Conservation (phyloP, 2,797 vertebrate genomes). For the Distichodus sexfasciatus region DNA sequence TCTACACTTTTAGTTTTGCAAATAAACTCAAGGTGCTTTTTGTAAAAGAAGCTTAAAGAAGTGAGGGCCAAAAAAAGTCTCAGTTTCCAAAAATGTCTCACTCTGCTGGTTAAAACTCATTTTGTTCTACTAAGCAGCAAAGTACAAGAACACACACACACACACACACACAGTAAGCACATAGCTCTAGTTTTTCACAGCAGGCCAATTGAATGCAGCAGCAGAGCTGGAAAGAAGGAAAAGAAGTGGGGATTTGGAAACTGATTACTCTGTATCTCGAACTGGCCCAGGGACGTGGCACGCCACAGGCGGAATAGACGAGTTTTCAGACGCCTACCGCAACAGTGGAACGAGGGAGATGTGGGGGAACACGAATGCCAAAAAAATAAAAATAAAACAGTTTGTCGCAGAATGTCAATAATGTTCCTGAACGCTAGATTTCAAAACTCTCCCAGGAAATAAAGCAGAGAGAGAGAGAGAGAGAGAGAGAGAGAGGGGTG, state of each 20-base stretch:
- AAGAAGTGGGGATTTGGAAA: constrained; percentile 4
- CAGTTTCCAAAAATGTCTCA: too few species aligned
- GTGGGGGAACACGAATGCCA: too few species aligned
- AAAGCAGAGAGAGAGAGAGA: neutral
- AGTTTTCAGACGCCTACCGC: neutral
- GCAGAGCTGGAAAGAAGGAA: neutral
- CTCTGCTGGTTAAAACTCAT: too few species aligned
- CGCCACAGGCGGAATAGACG: constrained; percentile 7
- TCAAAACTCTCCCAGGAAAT: constrained; percentile 3
- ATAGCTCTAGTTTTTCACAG: constrained; percentile 12
- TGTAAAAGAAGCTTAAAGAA: too few species aligned
- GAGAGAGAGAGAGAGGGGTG: neutral
- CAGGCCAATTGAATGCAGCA: neutral
- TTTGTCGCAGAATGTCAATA: constrained; percentile 1
- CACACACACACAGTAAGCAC: neutral
- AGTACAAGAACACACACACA: neutral
- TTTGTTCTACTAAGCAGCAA: too few species aligned
- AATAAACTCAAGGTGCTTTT: too few species aligned
- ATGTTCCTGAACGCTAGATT: constrained; percentile 4
- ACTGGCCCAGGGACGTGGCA: constrained; percentile 3
- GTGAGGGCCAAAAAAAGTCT: too few species aligned
- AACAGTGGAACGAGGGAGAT: constrained; percentile 1
- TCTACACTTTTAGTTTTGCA: too few species aligned
- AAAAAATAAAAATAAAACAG: constrained; percentile 5
- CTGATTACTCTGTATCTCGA: constrained; percentile 15